These are phyloP conservation scores for Malurus splendens DNA, from an alignment of 2,797 vertebrate species.

Conservation along the genomic window DNA sequence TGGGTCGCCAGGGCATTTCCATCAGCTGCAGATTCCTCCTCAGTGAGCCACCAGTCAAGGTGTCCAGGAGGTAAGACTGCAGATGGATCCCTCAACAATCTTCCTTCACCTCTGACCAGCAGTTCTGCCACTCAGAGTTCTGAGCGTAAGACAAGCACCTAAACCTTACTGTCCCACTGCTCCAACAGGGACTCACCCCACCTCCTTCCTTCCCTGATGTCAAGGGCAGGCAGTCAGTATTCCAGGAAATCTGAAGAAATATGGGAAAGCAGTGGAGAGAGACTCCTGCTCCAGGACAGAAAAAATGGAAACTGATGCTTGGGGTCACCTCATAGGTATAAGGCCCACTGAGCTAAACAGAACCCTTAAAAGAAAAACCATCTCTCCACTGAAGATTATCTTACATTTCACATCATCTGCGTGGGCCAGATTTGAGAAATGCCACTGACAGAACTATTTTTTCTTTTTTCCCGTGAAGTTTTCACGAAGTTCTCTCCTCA, in stretches of 20 bases:
- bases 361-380: neutral
- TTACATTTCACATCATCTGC: neutral
- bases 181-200: neutral
- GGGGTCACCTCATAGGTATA: rapidly evolving
- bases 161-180: neutral
- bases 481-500: neutral
- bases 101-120: neutral
- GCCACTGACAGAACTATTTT: neutral
- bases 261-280: neutral
- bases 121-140: neutral
- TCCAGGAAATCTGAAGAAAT: neutral
- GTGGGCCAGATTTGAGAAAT: neutral
- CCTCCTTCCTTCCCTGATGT: neutral
- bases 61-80: neutral
- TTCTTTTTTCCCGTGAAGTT: neutral
- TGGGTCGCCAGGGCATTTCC: neutral
- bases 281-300: neutral
- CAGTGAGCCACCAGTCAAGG: neutral
- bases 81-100: neutral
- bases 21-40: neutral
- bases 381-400: neutral
- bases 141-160: neutral
- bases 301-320: neutral
- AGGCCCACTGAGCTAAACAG: neutral
- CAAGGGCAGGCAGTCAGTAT: neutral